Evolutionary conservation across 2,888 invertebrate species (phyloP).

Genomic region (Cheilosia impressa): DNA sequence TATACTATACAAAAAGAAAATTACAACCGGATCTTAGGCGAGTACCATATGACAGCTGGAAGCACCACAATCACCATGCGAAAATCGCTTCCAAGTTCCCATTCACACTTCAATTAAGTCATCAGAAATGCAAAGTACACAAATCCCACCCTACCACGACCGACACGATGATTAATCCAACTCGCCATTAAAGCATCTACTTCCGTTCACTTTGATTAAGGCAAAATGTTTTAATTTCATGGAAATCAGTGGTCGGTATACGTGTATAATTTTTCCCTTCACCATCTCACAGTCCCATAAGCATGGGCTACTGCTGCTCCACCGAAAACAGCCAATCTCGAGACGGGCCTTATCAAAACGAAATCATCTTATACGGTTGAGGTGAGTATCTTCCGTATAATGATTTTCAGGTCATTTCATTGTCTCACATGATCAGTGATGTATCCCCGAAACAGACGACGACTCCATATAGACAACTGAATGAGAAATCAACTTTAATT

Average conservation of each 20-base stretch:
- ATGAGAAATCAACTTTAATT: constrained; percentile 74
- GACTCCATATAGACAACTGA: constrained; percentile 25
- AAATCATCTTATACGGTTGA: constrained; percentile 67
- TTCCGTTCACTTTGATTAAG: constrained; percentile 65
- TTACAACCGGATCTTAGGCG: constrained; percentile 19
- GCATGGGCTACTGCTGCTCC: constrained; percentile 31
- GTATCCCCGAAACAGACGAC: constrained; percentile 29
- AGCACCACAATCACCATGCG: constrained; percentile 6
- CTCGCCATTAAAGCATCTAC: constrained; percentile 68
- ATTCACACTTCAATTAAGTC: constrained; percentile 58
- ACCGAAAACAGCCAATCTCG: constrained; percentile 21
- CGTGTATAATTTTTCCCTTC: constrained; percentile 32
- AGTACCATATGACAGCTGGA: neutral
- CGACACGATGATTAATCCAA: constrained; percentile 57
- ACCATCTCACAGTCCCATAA: neutral
- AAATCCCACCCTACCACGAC: constrained; percentile 38
- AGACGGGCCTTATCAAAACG: constrained; percentile 59
- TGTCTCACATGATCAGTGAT: constrained; percentile 70
- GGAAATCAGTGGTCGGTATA: constrained; percentile 34
- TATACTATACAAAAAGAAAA: neutral
- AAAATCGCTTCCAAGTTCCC: constrained; percentile 41
- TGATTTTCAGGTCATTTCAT: constrained; percentile 71
- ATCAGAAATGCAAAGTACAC: constrained; percentile 44
- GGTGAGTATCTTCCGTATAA: constrained; percentile 53
- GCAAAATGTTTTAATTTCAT: constrained; percentile 67